Base-by-base conservation (phyloP, 2,113 vertebrate species). In the Origma solitaria region DNA sequence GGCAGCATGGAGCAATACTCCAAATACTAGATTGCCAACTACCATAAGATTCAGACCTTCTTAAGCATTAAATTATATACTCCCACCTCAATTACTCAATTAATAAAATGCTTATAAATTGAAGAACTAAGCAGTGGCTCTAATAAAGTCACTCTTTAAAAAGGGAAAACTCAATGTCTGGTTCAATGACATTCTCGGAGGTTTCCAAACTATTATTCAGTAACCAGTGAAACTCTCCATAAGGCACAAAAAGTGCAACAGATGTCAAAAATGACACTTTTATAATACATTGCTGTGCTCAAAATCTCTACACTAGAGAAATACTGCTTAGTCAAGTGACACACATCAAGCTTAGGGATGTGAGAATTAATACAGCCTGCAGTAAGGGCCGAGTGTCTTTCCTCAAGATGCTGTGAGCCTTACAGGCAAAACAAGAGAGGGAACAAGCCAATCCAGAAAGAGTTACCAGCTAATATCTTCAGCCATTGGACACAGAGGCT, bases 351-450 rank as follows among this genome's bases (percentile, higher is more conserved):
- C 30, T 50, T 64, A 45, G 19, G 40, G 24, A 87, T 28, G 22
- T 10, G 9, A 84, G 11, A 87, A 76, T 35, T 62, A 76, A 44
- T 17, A 64, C 10, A 69, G 38, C 6, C 53, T 71, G 18, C 7
- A 71, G 15, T 12, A 78, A 49, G 13, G 50, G 7, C 31, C 31
- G 54, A 66, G 22, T 5, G 9, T 16, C 54, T 40, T 69, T 47
- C 15, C 62, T 61, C 40, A 66, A 65, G n/a, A 50, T n/a, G 15
- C 1, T 61, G 15, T 0, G 0, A 69, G 40, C 13, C 30, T 45
- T 45, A 24, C 2, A 7, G 22, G 28, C 25, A 78, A 82, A 78
- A 75, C 22, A 56, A 65, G 66, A 50, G 23, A 54, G 15, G 16
- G 22, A 73, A 60, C 13, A 79, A 69, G 30, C 11, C 61, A 82